A percentile compares a stretch with the other conserved stretches of the same genome.
These are phyloP conservation scores for Piscicola geometra DNA, from an alignment of 2,888 invertebrate genomes.

Conservation along the genomic window DNA sequence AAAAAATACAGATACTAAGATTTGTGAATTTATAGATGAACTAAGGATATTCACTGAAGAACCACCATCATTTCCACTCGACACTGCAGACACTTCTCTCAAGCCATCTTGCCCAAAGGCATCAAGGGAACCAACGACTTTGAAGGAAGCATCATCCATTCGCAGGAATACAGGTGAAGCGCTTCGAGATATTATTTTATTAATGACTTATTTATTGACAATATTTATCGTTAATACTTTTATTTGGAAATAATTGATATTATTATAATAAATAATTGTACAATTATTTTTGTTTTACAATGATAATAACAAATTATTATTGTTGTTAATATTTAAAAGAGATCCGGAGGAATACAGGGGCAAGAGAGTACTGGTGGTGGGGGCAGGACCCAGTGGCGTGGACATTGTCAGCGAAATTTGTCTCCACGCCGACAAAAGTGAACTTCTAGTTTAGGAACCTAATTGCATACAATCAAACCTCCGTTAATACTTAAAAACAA, in stretches of 20 bases:
- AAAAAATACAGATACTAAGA: no score
- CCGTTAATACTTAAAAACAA: background rate
- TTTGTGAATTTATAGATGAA: background rate
- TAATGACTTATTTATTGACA: no score
- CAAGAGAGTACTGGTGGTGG: conserved; percentile 71
- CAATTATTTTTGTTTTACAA: no score
- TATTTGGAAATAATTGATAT: no score
- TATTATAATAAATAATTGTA: no score
- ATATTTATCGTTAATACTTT: no score
- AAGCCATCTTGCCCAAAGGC: conserved; percentile 5
- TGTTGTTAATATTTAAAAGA: no score
- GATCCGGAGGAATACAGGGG: conserved; percentile 66
- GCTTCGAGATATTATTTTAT: no score
- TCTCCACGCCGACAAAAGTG: conserved; percentile 14
- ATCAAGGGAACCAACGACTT: conserved; percentile 53
- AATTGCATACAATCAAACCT: background rate
- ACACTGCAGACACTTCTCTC: background rate
- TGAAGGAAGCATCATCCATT: conserved; percentile 68
- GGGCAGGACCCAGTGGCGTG: conserved; percentile 79
- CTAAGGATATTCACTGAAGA: background rate
- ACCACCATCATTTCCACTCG: background rate
- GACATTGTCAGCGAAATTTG: conserved; percentile 61
- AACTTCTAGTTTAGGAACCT: background rate
- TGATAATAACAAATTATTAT: no score
- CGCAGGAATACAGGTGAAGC: conserved; percentile 72